Conservation (phyloP, 2,888 invertebrate genomes). For the Drosophila gaucha region DNA sequence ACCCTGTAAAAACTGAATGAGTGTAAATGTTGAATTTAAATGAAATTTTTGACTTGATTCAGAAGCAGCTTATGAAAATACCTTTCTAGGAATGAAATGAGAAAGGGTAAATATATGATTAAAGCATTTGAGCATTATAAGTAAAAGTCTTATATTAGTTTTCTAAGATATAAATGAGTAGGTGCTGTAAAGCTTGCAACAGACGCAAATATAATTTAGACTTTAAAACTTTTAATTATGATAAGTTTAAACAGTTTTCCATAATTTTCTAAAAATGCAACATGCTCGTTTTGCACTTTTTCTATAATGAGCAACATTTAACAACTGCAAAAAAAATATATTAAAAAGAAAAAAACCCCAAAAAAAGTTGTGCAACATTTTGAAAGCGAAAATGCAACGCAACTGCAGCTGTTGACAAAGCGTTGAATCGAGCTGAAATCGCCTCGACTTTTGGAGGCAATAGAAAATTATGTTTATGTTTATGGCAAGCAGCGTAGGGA, state of each 20-base stretch:
- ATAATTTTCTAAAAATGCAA: neutral
- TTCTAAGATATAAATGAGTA: neutral
- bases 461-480: constrained; percentile 67
- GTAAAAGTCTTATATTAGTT: neutral
- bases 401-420: constrained; percentile 63
- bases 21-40: neutral
- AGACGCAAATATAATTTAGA: neutral
- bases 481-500: constrained; percentile 13
- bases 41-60: neutral
- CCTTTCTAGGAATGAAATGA: neutral
- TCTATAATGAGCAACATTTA: constrained; percentile 28
- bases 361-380: constrained; percentile 48
- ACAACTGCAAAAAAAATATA: constrained; percentile 34
- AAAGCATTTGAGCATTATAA: neutral
- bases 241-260: neutral
- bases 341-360: neutral
- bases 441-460: constrained; percentile 44
- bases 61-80: neutral
- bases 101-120: neutral
- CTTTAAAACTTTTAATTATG: neutral
- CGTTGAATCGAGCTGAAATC: constrained; percentile 39
- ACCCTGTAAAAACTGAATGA: constrained; percentile 2
- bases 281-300: constrained; percentile 10
- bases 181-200: neutral
- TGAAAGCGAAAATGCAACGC: constrained; percentile 58